A percentile compares a stretch with the other conserved stretches of the same genome.
Conservation (phyloP, 2,797 vertebrate genomes). For the Pantherophis alleghaniensis region DNA sequence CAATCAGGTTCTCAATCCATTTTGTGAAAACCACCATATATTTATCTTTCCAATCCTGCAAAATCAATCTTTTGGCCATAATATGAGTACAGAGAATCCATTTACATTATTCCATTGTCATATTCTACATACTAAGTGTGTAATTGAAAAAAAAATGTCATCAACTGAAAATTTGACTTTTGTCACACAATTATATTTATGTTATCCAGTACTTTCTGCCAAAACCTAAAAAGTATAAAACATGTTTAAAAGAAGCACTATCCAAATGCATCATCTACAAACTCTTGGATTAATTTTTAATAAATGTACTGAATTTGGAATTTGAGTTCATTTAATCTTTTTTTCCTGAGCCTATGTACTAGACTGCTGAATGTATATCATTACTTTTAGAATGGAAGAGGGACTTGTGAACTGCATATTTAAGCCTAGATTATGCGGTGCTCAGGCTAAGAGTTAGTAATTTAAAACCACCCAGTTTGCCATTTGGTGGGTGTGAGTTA, state of each 20-base stretch:
- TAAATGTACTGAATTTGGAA: not conserved
- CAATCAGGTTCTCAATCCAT: not conserved
- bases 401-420: not conserved
- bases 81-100: not conserved
- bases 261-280: not conserved
- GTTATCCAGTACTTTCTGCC: not conserved
- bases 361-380: not conserved
- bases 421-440: not conserved
- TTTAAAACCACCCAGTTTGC: not conserved
- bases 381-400: not conserved
- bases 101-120: not conserved
- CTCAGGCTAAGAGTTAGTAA: not conserved
- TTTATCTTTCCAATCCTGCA: not conserved
- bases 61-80: not conserved
- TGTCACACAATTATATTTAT: not conserved
- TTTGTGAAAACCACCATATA: not conserved
- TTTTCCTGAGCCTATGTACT: not conserved
- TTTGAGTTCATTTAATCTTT: not conserved
- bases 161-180: not conserved
- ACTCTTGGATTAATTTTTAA: not conserved
- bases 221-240: not conserved
- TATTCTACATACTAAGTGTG: not conserved
- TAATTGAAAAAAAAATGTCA: not conserved
- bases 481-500: not conserved
- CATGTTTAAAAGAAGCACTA: not conserved